Evolutionary conservation across 2,113 vertebrate genomes (phyloP).

Genomic region (Lontra canadensis): DNA sequence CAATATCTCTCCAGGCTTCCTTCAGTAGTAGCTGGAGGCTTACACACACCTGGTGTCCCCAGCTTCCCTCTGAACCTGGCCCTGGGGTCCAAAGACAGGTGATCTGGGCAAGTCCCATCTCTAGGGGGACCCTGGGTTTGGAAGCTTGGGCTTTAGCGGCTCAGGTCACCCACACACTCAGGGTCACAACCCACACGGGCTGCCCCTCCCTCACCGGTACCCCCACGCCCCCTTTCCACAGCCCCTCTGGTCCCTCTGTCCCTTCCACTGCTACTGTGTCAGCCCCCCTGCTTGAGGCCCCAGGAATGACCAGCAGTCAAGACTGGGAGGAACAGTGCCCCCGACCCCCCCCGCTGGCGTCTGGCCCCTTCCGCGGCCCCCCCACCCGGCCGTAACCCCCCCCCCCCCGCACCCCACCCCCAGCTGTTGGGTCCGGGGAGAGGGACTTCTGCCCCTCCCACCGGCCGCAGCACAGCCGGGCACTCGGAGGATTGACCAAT

Average conservation of each 20-base stretch:
- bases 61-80: constrained; percentile 1
- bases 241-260: background rate
- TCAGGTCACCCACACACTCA: background rate
- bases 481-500: constrained; percentile 37
- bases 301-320: background rate
- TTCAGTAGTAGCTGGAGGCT: background rate
- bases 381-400: background rate
- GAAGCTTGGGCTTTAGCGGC: background rate
- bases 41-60: too few relatives aligned
- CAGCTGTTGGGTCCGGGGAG: background rate
- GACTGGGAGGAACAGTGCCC: background rate
- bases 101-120: background rate
- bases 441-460: background rate
- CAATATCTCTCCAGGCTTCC: background rate
- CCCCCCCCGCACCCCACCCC: too few relatives aligned
- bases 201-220: background rate
- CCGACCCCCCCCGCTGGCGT: background rate
- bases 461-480: background rate
- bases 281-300: background rate
- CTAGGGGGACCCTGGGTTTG: background rate
- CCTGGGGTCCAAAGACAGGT: background rate
- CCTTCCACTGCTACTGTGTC: background rate
- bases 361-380: background rate
- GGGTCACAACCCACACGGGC: background rate
- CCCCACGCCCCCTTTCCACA: background rate